These are phyloP conservation scores for Peucedramus taeniatus DNA, from an alignment of 2,113 vertebrate species.

Conservation along the genomic window DNA sequence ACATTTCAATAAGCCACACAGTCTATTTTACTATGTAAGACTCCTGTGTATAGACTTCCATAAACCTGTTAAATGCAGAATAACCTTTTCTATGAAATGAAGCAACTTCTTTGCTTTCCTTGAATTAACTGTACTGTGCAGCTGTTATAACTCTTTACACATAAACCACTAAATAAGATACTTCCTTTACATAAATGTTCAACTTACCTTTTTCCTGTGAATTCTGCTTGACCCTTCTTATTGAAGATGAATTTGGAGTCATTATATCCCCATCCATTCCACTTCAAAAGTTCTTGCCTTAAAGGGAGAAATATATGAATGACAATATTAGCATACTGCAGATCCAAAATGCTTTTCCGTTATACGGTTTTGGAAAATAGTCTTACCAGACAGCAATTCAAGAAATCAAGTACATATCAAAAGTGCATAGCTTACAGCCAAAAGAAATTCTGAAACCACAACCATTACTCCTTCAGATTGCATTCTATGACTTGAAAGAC, in stretches of 20 bases:
- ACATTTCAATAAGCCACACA: background rate
- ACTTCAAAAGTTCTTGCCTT: conserved; percentile 97
- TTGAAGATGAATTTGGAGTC: conserved; percentile 94
- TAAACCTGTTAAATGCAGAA: background rate
- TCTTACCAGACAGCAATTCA: background rate
- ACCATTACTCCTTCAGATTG: background rate
- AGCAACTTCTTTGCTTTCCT: background rate
- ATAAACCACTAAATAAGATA: background rate
- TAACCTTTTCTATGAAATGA: background rate
- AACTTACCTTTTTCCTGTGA: conserved; percentile 92
- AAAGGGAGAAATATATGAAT: background rate
- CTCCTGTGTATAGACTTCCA: background rate
- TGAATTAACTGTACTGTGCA: background rate
- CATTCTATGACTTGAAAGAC: background rate
- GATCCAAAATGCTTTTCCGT: background rate
- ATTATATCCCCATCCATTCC: conserved; percentile 99
- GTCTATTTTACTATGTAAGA: background rate
- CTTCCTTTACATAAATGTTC: background rate
- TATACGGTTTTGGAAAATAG: background rate
- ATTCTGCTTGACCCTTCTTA: conserved; percentile 96
- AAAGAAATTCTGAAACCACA: background rate
- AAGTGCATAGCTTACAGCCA: background rate
- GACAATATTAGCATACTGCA: background rate
- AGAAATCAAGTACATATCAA: background rate
- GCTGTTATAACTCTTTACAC: background rate